Percentiles rank a stretch among this genome's conserved stretches.
These are phyloP conservation scores for Phengaris alcon DNA, from an alignment of 2,888 invertebrate genomes.

Conservation along the genomic window DNA sequence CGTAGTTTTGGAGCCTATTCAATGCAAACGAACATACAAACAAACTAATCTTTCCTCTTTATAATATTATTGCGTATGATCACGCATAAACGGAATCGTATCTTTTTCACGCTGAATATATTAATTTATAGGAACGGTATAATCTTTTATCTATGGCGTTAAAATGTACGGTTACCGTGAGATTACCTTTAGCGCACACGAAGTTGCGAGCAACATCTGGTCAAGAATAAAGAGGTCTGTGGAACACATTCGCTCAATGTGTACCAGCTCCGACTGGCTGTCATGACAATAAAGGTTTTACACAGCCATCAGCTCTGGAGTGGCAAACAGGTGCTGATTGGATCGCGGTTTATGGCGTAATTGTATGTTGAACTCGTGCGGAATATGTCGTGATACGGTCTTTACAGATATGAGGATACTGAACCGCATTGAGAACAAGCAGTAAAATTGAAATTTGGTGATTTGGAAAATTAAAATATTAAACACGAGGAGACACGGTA, in stretches of 20 bases:
- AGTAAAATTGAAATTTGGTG: not conserved
- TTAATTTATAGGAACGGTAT: too few species aligned
- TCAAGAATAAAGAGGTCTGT: too few species aligned
- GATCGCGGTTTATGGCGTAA: not conserved
- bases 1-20: too few species aligned
- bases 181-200: too few species aligned
- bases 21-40: too few species aligned
- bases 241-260: not conserved
- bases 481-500: not conserved
- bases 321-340: slow-evolving; percentile 19
- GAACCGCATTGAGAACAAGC: not conserved
- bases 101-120: too few species aligned
- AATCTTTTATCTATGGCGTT: too few species aligned
- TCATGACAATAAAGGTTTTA: slow-evolving; percentile 15
- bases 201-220: too few species aligned
- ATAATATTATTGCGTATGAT: too few species aligned
- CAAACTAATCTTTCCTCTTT: too few species aligned
- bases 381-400: not conserved
- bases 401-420: not conserved
- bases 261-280: not conserved
- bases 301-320: not conserved
- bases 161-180: too few species aligned
- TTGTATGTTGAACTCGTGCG: not conserved
- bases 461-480: not conserved
- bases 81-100: too few species aligned